Evolutionary conservation across 2,888 invertebrate genomes (phyloP), one percentile per base, ranked within the genome.

Genomic region (Parnassius glacialis): DNA sequence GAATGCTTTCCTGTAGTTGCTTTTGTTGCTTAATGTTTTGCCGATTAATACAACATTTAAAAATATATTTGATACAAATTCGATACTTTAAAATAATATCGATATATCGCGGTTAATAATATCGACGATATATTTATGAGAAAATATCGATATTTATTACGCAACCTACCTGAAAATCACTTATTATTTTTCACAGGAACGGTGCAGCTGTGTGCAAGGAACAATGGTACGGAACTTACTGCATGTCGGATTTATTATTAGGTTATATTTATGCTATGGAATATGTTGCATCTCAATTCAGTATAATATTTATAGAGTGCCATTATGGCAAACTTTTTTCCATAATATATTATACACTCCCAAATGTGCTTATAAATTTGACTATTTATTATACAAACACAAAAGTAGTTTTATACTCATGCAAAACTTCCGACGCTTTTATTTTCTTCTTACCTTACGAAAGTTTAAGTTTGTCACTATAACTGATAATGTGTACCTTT

Each of bases 131-230:
- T 16, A 16, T 16, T 1, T 16, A 16, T 16, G n/a, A n/a, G n/a
- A n/a, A n/a, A n/a, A n/a, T n/a, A 16, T 16, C 16, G 16, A 16
- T 16, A 16, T 16, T 16, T 16, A 16, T 16, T 16, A 16, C 16
- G 1, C 16, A 16, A 16, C 16, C 16, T 16, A 16, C 16, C 16
- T 16, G 16, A 25, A 25, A 45, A 7, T 45, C 13, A 47, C 13
- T 13, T 61, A 11, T 44, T 41, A 53, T 12, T 44, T 45, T 47
- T 61, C 11, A 9, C 65, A 74, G 79, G 73, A 79, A 71, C 70
- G 79, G 76, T 74, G 82, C 90, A 90, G 90, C 76, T 84, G 89
- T 90, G 90, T 90, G 90, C 90, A 90, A 86, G 79, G 76, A 86
- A 85, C 71, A 79, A 74, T 81, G 87, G 83, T 84, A 84, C 79